Base-by-base conservation (phyloP, 1,140 invertebrate genomes). In the Diorhabda carinulata region DNA sequence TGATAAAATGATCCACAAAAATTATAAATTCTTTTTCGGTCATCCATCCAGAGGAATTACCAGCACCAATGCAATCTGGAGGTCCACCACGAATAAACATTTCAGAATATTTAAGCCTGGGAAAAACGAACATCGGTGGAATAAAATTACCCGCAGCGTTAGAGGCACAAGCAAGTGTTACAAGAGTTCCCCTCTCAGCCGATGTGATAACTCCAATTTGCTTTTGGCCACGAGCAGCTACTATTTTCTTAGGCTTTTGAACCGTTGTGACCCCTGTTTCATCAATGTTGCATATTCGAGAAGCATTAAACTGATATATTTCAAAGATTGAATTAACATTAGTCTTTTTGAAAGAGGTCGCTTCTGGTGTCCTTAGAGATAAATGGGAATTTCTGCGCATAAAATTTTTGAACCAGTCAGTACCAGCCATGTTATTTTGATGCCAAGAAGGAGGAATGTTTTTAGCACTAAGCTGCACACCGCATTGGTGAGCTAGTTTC, bases 91-190 rank as follows among this genome's bases (percentile, higher is more conserved):
- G 43, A 71, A 79, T 58, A 62, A 78, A 78, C 6, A 72, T 43
- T 10, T 72, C 70, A 60, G 43, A 43, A 65, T 57, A 65, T 58
- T 65, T 64, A 8, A 69, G 47, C n/a, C 62, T 57, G 47, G 82
- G 80, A 74, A 78, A 77, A 42, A 79, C 72, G 56, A 80, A 73
- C 59, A 74, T 43, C 43, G 76, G 78, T 61, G 78, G 78, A 43
- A 82, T 69, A 72, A 67, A 80, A 45, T 69, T 67, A 42, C 79
- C 78, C 40, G 67, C 67, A 45, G 77, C 78, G 67, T 66, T 77
- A 10, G 75, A 67, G 63, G 77, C 74, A 73, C 74, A 68, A 43
- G 74, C 70, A 73, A 42, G n/a, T 25, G 63, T 69, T 6, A 69
- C 42, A 65, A 69, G 42, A 5, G 76, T 78, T 58, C 80, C 78